Evolutionary conservation across 2,888 invertebrate species (phyloP).

Genomic region (Tenthredo scrophulariae): DNA sequence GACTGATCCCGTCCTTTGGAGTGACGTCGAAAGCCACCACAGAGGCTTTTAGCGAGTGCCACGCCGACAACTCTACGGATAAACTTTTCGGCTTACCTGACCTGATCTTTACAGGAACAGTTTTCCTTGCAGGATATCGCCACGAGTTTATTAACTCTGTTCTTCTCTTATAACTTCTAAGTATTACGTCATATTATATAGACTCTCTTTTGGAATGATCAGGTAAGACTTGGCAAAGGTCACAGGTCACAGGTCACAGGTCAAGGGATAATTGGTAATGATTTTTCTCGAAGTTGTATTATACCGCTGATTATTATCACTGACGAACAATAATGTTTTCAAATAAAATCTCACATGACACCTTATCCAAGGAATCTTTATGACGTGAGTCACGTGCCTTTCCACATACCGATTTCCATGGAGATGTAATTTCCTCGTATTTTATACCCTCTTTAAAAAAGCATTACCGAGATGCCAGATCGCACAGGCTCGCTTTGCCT

Average conservation of each 20-base stretch:
- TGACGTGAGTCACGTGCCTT: conserved; percentile 15
- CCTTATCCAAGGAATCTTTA: neutral
- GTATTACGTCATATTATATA: too few species aligned
- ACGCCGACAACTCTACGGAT: conserved; percentile 57
- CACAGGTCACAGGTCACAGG: neutral
- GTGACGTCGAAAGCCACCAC: conserved; percentile 51
- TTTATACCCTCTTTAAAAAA: conserved; percentile 48
- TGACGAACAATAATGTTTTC: neutral
- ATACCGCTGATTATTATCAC: neutral
- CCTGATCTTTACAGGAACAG: neutral
- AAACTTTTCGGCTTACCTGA: conserved; percentile 53
- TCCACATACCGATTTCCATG: conserved; percentile 42
- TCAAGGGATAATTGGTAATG: neutral
- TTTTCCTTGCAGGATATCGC: neutral
- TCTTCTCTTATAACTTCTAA: neutral
- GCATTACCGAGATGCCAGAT: conserved; percentile 47
- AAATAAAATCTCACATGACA: neutral
- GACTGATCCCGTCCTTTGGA: conserved; percentile 43
- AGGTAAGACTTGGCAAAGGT: neutral
- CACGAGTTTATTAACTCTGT: neutral
- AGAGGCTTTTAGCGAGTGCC: conserved; percentile 58
- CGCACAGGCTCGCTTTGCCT: conserved; percentile 35
- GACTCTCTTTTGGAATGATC: neutral
- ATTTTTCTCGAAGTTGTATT: neutral
- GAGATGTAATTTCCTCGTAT: conserved; percentile 50